A percentile compares a stretch with the other conserved stretches of the same genome.
Conservation (phyloP, 2,888 invertebrate species). For the Boloria selene region DNA sequence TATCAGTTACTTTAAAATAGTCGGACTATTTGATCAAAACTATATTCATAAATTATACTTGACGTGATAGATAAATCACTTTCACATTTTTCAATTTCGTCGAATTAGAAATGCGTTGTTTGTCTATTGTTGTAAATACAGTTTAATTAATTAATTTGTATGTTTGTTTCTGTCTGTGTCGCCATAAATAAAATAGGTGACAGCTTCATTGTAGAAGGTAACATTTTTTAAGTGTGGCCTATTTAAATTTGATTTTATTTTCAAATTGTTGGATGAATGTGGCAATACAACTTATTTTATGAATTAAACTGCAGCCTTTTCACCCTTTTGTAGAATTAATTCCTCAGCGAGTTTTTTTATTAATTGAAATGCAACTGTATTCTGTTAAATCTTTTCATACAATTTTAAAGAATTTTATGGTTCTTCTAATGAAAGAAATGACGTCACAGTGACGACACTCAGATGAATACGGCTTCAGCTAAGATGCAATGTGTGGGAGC, state of each 20-base stretch:
- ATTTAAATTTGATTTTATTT: no score
- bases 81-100: conserved; percentile 13
- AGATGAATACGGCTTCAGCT: conserved; percentile 43
- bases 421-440: conserved; percentile 47
- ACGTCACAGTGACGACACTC: conserved; percentile 50
- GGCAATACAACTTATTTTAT: no score
- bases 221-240: background rate
- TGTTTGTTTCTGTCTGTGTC: background rate
- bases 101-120: conserved; percentile 9
- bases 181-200: background rate
- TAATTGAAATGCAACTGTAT: background rate
- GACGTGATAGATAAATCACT: conserved; percentile 10
- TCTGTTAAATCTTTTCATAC: background rate
- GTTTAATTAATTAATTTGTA: conserved; percentile 5
- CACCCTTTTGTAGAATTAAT: no score
- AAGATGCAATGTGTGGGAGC: conserved; percentile 35
- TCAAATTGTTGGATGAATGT: no score
- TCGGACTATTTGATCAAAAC: conserved; percentile 12
- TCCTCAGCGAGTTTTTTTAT: background rate
- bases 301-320: no score
- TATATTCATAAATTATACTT: conserved; percentile 14
- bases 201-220: background rate
- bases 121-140: background rate
- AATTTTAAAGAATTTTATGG: background rate
- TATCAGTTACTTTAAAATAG: conserved; percentile 18